Evolutionary conservation across 2,888 invertebrate species (phyloP).

Genomic region (Ectemnius lituratus): DNA sequence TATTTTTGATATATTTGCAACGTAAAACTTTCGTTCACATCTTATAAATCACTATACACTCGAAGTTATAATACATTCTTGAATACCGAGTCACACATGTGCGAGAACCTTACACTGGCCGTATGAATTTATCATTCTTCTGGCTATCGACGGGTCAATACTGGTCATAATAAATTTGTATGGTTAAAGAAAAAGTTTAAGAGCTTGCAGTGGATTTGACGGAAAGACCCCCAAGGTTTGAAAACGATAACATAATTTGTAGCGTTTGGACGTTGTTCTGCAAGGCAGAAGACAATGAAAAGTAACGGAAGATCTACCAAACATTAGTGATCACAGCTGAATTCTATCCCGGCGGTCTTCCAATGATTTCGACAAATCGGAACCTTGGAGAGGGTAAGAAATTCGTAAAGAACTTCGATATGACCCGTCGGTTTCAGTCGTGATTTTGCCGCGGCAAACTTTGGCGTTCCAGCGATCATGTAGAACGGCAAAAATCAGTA

Average conservation of each 20-base stretch:
- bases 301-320: conserved; percentile 1
- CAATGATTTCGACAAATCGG: conserved; percentile 32
- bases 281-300: conserved; percentile 18
- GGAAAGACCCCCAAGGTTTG: background rate
- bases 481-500: conserved; percentile 74
- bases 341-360: conserved; percentile 32
- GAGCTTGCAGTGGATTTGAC: background rate
- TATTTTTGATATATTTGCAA: conserved; percentile 30
- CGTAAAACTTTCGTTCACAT: conserved; percentile 17
- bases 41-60: conserved; percentile 36
- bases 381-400: conserved; percentile 26
- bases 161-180: conserved; percentile 34
- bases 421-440: conserved; percentile 35
- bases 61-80: conserved; percentile 46
- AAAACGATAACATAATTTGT: background rate
- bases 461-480: conserved; percentile 52
- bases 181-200: conserved; percentile 23
- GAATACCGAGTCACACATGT: conserved; percentile 39
- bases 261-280: conserved; percentile 16
- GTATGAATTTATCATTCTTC: conserved; percentile 48
- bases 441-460: conserved; percentile 61
- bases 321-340: background rate
- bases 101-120: conserved; percentile 49
- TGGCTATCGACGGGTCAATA: conserved; percentile 45
- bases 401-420: conserved; percentile 26